Evolutionary conservation across 1,140 invertebrate genomes (phyloP).

Genomic region (Wiebesia pumilae): DNA sequence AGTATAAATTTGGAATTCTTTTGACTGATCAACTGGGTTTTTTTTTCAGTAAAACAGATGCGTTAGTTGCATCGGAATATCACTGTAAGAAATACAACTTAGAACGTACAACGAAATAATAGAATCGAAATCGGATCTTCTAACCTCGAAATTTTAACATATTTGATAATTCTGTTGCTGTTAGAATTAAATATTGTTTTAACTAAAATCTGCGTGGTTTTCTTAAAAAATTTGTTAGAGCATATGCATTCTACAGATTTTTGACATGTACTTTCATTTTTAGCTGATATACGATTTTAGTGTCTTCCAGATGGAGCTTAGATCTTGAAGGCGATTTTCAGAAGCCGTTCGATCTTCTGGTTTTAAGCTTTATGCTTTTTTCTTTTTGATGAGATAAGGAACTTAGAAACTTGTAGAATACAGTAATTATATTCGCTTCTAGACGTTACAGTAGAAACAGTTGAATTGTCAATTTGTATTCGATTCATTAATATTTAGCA

Average conservation of each 20-base stretch:
- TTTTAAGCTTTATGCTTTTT: neutral
- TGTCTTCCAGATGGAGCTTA: neutral
- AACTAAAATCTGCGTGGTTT: no score
- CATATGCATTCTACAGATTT: no score
- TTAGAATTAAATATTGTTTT: no score
- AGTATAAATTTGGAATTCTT: no score
- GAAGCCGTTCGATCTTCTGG: neutral
- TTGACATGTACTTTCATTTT: neutral
- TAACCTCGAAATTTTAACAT: neutral
- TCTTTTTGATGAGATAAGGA: neutral
- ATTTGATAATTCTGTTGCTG: no score
- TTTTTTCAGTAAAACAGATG: no score
- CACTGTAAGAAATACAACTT: no score
- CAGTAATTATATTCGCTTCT: neutral
- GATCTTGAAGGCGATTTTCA: neutral
- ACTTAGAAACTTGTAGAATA: neutral
- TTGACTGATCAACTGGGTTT: no score
- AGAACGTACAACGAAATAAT: no score
- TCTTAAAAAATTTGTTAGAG: no score
- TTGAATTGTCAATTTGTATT: neutral
- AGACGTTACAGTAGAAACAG: neutral
- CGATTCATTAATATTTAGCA: neutral
- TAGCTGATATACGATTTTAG: neutral
- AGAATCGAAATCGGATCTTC: no score
- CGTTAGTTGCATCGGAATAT: no score